Evolutionary conservation across 2,797 vertebrate genomes (phyloP), one percentile per base, ranked within the genome.

Genomic region (Sparidentex hasta): DNA sequence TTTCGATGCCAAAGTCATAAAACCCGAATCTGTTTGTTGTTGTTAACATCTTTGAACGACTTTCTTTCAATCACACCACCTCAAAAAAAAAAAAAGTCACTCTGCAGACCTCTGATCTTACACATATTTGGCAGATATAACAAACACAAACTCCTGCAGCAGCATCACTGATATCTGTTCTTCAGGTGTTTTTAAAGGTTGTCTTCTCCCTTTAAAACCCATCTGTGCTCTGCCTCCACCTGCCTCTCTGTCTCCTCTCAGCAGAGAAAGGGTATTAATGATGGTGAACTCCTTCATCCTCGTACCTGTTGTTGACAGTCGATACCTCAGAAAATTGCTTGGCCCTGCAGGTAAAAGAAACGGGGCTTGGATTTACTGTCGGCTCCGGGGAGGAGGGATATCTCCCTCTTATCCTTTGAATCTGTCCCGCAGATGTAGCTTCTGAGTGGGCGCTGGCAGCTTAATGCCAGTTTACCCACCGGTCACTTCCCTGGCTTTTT

Each of bases 361-460:
- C 17, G 20, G 69, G 41, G 64, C 54, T 52, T 16, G 52, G 55
- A 80, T 74, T 16, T 44, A 16, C 25, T 11, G 71, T 11, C 2
- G 21, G 52, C 82, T 81, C 63, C 61, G 7, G 74, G 63, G 70
- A 79, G 71, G 21, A 62, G 29, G 29, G 29, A 62, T 58, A 65
- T 73, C 65, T 66, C n/a, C 54, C 48, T 70, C 71, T 85, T 33
- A 74, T 88, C 84, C 81, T 85, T 41, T 74, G 82, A 78, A 78
- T 87, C 71, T 63, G 65, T 85, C 83, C 76, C 62, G 63, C 66
- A 67, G 65, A 83, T 79, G 78, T 48, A 74, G 59, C 62, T 46
- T 84, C 17, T 80, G 87, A 87, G 85, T 84, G 80, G 81, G 62
- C 48, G 68, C 80, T 86, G 61, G 77, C 73, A 81, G 84, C 79